Conservation (phyloP, 2,888 invertebrate species). For the Serripes groenlandicus region DNA sequence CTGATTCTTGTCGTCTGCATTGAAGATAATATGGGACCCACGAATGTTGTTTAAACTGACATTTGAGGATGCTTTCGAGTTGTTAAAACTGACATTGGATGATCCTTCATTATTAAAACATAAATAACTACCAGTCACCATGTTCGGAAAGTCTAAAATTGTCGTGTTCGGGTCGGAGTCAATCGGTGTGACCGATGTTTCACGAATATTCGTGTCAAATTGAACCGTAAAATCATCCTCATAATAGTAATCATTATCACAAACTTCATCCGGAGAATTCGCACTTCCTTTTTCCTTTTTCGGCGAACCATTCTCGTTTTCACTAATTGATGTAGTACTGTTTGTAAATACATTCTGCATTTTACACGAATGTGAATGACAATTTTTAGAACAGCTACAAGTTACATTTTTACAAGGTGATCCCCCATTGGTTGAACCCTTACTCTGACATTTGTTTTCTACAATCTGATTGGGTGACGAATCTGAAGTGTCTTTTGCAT, state of each 20-base stretch:
- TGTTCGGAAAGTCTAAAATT: constrained; percentile 73
- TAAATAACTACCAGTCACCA: constrained; percentile 75
- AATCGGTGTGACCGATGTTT: constrained; percentile 71
- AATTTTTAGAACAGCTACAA: constrained; percentile 59
- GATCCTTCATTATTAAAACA: constrained; percentile 68
- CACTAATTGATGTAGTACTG: constrained; percentile 55
- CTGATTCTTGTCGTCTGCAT: constrained; percentile 50
- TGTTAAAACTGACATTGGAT: constrained; percentile 67
- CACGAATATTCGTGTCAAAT: constrained; percentile 81
- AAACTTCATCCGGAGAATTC: constrained; percentile 77
- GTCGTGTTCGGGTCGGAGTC: constrained; percentile 67
- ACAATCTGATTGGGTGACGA: constrained; percentile 51
- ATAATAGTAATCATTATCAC: constrained; percentile 85
- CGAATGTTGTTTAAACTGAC: constrained; percentile 60
- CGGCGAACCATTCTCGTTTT: constrained; percentile 61
- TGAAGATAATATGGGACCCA: constrained; percentile 33
- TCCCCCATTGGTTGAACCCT: constrained; percentile 36
- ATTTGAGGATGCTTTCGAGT: constrained; percentile 71
- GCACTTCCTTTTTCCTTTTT: constrained; percentile 53
- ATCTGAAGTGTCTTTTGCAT: constrained; percentile 71
- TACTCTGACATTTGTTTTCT: constrained; percentile 66
- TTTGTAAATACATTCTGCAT: constrained; percentile 52
- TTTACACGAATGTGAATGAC: constrained; percentile 40
- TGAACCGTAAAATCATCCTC: constrained; percentile 85
- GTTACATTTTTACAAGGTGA: constrained; percentile 55